A percentile compares a stretch with the other conserved stretches of the same genome.
Evolutionary conservation across 2,797 vertebrate genomes (phyloP).

Genomic region (Falco naumanni): DNA sequence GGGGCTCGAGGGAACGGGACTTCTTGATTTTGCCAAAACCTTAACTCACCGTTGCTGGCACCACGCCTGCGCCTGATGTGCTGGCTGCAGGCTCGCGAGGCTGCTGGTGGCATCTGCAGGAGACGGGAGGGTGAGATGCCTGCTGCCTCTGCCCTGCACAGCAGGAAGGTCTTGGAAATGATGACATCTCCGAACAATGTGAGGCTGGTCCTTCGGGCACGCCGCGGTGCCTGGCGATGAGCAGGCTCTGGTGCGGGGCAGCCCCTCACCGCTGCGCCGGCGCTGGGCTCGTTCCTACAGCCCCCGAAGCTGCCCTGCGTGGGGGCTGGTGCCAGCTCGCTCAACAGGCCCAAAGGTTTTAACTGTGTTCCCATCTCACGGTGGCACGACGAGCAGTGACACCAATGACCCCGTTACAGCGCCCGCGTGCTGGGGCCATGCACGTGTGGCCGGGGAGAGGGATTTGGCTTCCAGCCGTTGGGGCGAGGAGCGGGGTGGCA

Average conservation of each 20-base stretch:
- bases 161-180: not conserved
- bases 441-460: rapidly evolving
- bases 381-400: not conserved
- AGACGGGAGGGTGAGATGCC: rapidly evolving
- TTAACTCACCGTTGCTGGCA: rapidly evolving
- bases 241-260: rapidly evolving
- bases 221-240: not conserved
- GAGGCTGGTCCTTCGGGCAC: rapidly evolving
- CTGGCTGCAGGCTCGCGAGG: not conserved
- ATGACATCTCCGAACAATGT: not conserved
- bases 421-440: not conserved
- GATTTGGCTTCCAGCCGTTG: not conserved
- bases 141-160: rapidly evolving
- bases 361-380: not conserved
- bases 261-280: not conserved
- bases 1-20: rapidly evolving
- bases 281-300: not conserved
- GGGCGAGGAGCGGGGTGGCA: not conserved
- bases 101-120: not conserved
- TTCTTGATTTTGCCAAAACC: not conserved
- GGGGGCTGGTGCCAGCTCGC: rapidly evolving
- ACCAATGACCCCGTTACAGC: not conserved
- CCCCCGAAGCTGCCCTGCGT: rapidly evolving
- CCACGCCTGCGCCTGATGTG: not conserved
- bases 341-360: not conserved